Evolutionary conservation across 2,797 vertebrate species (phyloP).

Genomic region (Tapera naevia): DNA sequence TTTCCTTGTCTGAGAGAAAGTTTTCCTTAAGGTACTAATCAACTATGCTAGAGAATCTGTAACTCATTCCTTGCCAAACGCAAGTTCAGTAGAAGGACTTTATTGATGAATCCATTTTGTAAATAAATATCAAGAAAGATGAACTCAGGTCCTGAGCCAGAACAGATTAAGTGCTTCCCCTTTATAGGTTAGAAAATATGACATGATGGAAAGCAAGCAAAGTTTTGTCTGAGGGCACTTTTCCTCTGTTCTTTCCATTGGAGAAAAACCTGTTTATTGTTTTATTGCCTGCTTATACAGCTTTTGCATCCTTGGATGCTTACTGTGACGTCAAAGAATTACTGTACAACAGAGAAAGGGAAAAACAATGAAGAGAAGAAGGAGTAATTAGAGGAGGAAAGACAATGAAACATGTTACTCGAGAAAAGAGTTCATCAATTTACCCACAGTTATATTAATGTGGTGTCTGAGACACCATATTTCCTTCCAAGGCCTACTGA

Average conservation of each 20-base stretch:
- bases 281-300: not conserved
- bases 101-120: not conserved
- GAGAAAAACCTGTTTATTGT: not conserved
- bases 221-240: conserved; percentile 6
- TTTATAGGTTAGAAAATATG: not conserved
- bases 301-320: not conserved
- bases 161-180: not conserved
- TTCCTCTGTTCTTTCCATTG: not conserved
- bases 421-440: conserved; percentile 26
- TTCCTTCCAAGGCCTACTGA: conserved; percentile 17
- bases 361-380: not conserved
- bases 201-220: not conserved
- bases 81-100: not conserved
- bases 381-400: conserved; percentile 5
- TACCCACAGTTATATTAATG: conserved; percentile 1
- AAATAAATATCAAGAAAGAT: not conserved
- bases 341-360: not conserved
- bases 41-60: not conserved
- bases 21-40: not conserved
- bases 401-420: conserved; percentile 17
- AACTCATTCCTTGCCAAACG: conserved; percentile 2
- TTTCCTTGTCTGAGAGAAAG: not conserved
- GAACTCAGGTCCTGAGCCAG: not conserved
- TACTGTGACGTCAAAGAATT: not conserved
- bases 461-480: conserved; percentile 7